Evolutionary conservation across 1,140 invertebrate species (phyloP), one percentile per base, ranked within the genome.

Genomic region (Brachionus asplanchnoidis): DNA sequence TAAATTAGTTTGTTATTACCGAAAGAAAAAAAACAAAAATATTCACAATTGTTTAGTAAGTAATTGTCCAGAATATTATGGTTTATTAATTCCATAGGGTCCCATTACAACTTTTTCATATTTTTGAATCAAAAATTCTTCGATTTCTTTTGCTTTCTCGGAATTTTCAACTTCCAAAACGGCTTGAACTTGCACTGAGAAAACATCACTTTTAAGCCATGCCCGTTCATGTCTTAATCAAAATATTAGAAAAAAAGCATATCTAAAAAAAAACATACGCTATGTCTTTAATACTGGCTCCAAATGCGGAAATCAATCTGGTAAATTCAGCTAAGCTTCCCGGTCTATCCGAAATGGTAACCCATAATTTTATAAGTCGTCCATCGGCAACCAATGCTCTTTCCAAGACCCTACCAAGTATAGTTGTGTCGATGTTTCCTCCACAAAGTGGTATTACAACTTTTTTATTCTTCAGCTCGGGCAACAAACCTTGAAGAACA

Each of bases 391-490:
- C 95, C 87, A 97, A 90, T 23, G 95, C 95, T 70, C 95, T 91
- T 87, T 97, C 96, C 82, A 97, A 90, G 70, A 95, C 95, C 32
- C 95, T 90, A 0, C 95, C 95, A 60, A 97, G 91, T 0, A 96
- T 93, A 0, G 95, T 96, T 4, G 95, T 95, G 87, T 97, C 95
- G 78, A 97, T 97, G 90, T 97, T 97, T 28, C 96, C 95, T 1
- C 96, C 96, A 88, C 94, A 94, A 0, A 97, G 88, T 40, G 94
- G 91, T 36, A 95, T 90, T 0, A 95, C 95, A 9, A 97, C 94
- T 87, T 93, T 94, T 92, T 97, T 96, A 14, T 94, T 94, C 87
- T 92, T 92, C 0, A 97, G 90, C 86, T 97, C 95, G 32, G 94
- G 93, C 23, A 97, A 88, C 68, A 94, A 91, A 8, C 94, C 94